Percentiles rank a stretch among this genome's conserved stretches.
These are phyloP conservation scores for Setipinna tenuifilis DNA, from an alignment of 2,797 vertebrate species.

Conservation along the genomic window DNA sequence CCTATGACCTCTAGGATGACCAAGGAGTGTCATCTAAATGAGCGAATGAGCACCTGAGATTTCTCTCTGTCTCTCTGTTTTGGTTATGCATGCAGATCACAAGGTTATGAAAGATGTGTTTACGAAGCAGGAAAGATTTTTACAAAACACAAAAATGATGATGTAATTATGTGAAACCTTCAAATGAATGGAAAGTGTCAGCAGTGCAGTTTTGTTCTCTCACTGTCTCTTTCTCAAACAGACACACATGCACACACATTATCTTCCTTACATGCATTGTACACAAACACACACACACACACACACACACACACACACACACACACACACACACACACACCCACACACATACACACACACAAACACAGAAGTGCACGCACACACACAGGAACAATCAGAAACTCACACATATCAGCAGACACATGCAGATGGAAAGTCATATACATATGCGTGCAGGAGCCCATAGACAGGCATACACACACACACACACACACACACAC, in stretches of 20 bases:
- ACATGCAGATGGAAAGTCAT: too few species aligned
- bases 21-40: not conserved
- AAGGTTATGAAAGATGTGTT: constrained; percentile 57
- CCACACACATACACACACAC: constrained; percentile 10
- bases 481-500: too few species aligned
- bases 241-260: constrained; percentile 35
- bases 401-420: not conserved
- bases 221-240: constrained; percentile 38
- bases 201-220: constrained; percentile 40
- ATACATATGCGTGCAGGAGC: too few species aligned
- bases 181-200: constrained; percentile 56
- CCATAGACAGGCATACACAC: too few species aligned
- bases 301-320: constrained; percentile 26
- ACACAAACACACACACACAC: constrained; percentile 34
- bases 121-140: constrained; percentile 45
- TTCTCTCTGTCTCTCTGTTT: not conserved
- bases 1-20: constrained; percentile 25
- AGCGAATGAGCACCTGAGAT: not conserved
- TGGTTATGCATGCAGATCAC: constrained; percentile 28
- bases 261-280: constrained; percentile 37
- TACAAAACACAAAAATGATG: constrained; percentile 50
- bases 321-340: constrained; percentile 3
- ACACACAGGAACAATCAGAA: not conserved
- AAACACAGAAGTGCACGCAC: not conserved
- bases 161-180: constrained; percentile 72